These are phyloP conservation scores for Heterodera schachtii DNA, from an alignment of 1,140 invertebrate species.

Conservation along the genomic window DNA sequence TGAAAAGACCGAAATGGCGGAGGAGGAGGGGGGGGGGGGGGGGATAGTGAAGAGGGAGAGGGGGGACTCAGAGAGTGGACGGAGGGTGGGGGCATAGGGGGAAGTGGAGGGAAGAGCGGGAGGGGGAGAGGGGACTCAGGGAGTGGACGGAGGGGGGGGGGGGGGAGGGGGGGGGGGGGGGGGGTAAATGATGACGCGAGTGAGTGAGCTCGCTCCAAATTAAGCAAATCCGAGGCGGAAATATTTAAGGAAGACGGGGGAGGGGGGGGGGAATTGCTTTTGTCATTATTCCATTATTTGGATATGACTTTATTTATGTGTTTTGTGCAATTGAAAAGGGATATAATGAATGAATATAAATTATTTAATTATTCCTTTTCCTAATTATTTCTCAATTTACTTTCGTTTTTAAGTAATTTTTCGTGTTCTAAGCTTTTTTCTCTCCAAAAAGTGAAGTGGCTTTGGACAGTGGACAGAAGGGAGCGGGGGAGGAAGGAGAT, in stretches of 20 bases:
- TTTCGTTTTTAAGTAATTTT: too few relatives aligned
- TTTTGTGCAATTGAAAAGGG: too few relatives aligned
- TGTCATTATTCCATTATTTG: neutral
- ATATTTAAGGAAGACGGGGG: neutral
- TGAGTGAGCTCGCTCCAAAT: neutral
- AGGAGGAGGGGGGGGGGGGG: too few relatives aligned
- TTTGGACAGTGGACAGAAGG: neutral
- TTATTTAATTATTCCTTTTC: too few relatives aligned
- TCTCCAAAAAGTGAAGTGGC: neutral
- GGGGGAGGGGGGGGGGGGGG: neutral
- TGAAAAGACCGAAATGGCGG: too few relatives aligned
- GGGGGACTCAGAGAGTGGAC: neutral
- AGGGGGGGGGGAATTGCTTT: neutral
- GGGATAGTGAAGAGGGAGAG: too few relatives aligned
- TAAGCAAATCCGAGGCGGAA: neutral
- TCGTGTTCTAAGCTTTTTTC: too few relatives aligned
- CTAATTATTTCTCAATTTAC: too few relatives aligned
- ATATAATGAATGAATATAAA: too few relatives aligned
- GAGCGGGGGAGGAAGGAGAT: neutral
- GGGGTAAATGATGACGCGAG: neutral
- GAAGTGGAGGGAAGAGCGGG: neutral
- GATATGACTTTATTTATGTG: too few relatives aligned
- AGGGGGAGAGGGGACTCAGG: neutral
- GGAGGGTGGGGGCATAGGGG: neutral
- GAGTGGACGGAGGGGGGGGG: neutral